Percentiles rank a stretch among this genome's conserved stretches.
These are phyloP conservation scores for Streptopelia turtur DNA, from an alignment of 2,797 vertebrate genomes.

Conservation along the genomic window DNA sequence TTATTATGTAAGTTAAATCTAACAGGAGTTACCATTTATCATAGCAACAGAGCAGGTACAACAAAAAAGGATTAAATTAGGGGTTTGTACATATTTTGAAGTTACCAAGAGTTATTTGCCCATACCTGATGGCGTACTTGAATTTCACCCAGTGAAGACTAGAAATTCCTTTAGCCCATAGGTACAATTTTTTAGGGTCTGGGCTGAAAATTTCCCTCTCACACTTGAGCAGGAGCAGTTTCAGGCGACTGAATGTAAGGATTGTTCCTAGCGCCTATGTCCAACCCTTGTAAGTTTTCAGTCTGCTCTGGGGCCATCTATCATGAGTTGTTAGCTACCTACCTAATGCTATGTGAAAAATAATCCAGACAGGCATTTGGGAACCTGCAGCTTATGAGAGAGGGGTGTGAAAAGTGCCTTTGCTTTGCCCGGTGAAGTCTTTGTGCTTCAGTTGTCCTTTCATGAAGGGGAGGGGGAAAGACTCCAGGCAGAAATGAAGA, in stretches of 20 bases:
- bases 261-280: not conserved
- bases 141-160: not conserved
- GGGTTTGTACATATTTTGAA: not conserved
- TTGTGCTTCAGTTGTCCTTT: not conserved
- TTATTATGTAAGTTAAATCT: not conserved
- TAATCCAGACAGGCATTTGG: not conserved
- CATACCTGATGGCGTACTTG: not conserved
- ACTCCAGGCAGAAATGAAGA: not conserved
- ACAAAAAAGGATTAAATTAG: not conserved
- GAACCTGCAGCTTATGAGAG: not conserved
- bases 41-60: not conserved
- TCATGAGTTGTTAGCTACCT: not conserved
- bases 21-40: not conserved
- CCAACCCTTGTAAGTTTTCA: not conserved
- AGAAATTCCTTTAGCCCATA: not conserved
- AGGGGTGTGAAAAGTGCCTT: not conserved
- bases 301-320: not conserved
- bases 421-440: not conserved
- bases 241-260: not conserved
- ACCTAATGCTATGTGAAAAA: not conserved
- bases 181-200: not conserved
- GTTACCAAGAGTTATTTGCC: not conserved
- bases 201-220: not conserved
- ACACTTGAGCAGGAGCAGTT: not conserved
- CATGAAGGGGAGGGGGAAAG: not conserved